These are phyloP conservation scores for Teleopsis dalmanni DNA, from an alignment of 1,140 invertebrate species.

Conservation along the genomic window DNA sequence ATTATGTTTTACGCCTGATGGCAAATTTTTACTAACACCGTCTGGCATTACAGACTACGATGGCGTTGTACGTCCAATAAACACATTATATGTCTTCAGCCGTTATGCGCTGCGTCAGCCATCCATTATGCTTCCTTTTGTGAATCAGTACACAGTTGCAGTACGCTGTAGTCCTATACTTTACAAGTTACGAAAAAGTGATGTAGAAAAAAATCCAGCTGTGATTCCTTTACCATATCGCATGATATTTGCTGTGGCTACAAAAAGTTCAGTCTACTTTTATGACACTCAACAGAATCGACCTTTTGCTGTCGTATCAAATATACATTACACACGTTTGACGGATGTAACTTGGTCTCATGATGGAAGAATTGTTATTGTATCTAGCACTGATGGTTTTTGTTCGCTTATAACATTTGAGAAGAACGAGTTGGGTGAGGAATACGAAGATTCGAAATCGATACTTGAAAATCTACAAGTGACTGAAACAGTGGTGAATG, in stretches of 20 bases:
- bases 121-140: constrained; percentile 69
- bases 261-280: constrained; percentile 74
- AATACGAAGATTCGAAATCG: constrained; percentile 48
- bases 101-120: constrained; percentile 53
- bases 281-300: constrained; percentile 86
- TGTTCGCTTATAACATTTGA: constrained; percentile 85
- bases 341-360: constrained; percentile 88
- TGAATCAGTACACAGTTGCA: constrained; percentile 68
- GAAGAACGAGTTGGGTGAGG: constrained; percentile 70
- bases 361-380: constrained; percentile 72
- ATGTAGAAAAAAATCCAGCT: constrained; percentile 47
- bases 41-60: constrained; percentile 66
- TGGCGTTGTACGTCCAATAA: constrained; percentile 53
- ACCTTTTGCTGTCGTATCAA: constrained; percentile 78
- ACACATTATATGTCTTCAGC: constrained; percentile 76
- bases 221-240: constrained; percentile 67
- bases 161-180: constrained; percentile 73
- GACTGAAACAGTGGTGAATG: constrained; percentile 8
- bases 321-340: constrained; percentile 89
- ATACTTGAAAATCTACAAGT: constrained; percentile 19
- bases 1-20: constrained; percentile 82
- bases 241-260: constrained; percentile 84
- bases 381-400: constrained; percentile 92
- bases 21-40: constrained; percentile 77
- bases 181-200: constrained; percentile 57